phyloP scores from a whole-genome alignment of 2,888 invertebrate genomes.

The Leptopterna dolabrata region DNA sequence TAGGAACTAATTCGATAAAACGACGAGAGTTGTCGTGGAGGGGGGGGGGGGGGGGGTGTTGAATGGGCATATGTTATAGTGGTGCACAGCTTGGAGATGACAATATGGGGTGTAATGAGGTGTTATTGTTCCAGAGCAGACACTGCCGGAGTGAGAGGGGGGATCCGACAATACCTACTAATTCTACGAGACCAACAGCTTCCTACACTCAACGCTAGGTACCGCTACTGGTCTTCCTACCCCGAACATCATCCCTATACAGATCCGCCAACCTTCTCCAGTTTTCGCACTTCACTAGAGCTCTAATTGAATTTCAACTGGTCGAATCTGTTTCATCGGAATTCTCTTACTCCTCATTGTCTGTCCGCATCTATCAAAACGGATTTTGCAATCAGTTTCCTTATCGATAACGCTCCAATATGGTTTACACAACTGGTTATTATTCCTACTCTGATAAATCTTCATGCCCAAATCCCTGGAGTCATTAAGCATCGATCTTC shows the following conservation, averaged over 20 bases:
- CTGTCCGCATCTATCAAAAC: no score
- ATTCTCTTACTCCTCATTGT: no score
- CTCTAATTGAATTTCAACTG: constrained; percentile 18
- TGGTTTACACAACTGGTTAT: no score
- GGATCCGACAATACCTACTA: constrained; percentile 50
- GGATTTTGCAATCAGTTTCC: no score
- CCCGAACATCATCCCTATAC: not conserved
- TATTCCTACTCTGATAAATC: no score
- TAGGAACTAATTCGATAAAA: constrained; percentile 51
- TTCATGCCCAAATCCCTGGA: no score
- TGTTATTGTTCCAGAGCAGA: constrained; percentile 41
- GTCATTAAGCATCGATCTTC: no score
- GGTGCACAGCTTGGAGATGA: constrained; percentile 1
- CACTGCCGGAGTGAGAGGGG: not conserved
- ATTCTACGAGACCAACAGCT: constrained; percentile 28
- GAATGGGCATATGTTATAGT: constrained; percentile 52
- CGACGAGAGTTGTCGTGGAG: constrained; percentile 22
- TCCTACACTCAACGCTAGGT: not conserved
- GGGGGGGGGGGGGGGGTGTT: not conserved
- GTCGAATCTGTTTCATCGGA: not conserved
- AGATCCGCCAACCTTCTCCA: not conserved
- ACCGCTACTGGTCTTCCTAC: not conserved
- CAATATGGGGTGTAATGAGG: constrained; percentile 51
- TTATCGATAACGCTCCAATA: no score
- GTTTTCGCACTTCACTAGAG: not conserved